These are phyloP conservation scores for Trichacis sp. DNA, from an alignment of 2,888 invertebrate species.

Conservation along the genomic window DNA sequence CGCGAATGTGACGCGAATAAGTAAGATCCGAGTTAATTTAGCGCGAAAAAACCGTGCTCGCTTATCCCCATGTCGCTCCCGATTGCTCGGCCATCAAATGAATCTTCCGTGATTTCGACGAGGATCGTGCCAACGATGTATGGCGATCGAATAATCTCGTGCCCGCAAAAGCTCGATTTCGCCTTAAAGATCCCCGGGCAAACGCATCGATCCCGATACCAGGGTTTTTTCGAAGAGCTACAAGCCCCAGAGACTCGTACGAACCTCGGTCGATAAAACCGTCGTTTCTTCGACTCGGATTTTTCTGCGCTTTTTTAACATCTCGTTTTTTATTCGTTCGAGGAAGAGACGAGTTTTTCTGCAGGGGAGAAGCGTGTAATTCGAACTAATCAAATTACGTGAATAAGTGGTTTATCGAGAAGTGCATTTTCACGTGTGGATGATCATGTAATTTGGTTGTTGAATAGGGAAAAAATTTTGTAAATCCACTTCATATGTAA, in stretches of 20 bases:
- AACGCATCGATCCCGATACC: conserved; percentile 31
- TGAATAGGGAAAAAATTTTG: no score
- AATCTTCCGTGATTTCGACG: not conserved
- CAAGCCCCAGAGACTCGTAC: conserved; percentile 10
- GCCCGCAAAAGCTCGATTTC: conserved; percentile 12
- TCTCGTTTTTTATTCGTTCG: conserved; percentile 8
- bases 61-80: not conserved
- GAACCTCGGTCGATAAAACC: conserved; percentile 30
- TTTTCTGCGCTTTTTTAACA: conserved; percentile 45
- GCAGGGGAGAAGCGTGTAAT: no score
- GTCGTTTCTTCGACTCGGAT: conserved; percentile 12
- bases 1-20: not conserved
- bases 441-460: no score
- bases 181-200: conserved; percentile 22
- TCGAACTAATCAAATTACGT: no score
- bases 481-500: no score
- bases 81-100: not conserved
- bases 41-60: not conserved
- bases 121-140: not conserved
- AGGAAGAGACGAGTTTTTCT: conserved; percentile 21
- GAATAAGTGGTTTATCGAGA: no score
- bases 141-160: conserved; percentile 14
- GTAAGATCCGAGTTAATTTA: not conserved
- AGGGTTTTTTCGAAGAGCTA: conserved; percentile 22
- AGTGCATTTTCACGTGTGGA: no score